phyloP scores from a whole-genome alignment of 2,888 invertebrate species.

The Eristalinus sepulchralis region DNA sequence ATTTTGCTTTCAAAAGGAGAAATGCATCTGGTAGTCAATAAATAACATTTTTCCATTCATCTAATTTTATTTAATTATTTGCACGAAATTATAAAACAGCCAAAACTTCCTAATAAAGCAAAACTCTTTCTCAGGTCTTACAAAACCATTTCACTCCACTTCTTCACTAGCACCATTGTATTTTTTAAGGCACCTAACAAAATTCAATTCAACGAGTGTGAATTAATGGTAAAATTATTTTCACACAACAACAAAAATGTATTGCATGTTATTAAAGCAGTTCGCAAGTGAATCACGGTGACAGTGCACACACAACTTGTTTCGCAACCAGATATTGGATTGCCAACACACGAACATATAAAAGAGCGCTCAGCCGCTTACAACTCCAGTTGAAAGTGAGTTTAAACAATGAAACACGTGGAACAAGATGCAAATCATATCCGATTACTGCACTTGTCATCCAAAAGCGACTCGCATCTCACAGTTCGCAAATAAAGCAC shows the following conservation, averaged over 20 bases:
- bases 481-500: neutral
- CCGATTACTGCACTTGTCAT: neutral
- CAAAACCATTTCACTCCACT: slow-evolving; percentile 3
- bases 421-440: slow-evolving; percentile 5
- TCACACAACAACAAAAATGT: slow-evolving; percentile 1
- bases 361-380: neutral
- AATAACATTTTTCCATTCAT: too few relatives aligned
- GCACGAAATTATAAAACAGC: too few relatives aligned
- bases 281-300: slow-evolving; percentile 33
- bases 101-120: too few relatives aligned
- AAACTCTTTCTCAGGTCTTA: neutral
- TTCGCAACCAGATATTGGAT: slow-evolving; percentile 32
- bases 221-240: slow-evolving; percentile 11
- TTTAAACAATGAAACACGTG: slow-evolving; percentile 2
- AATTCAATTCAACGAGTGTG: neutral
- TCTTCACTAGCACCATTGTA: slow-evolving; percentile 13
- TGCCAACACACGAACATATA: neutral
- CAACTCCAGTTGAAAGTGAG: slow-evolving; percentile 20
- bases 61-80: too few relatives aligned
- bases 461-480: neutral
- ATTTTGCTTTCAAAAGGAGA: too few relatives aligned
- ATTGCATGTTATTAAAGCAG: slow-evolving; percentile 28
- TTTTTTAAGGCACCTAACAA: slow-evolving; percentile 12
- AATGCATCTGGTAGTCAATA: too few relatives aligned
- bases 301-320: slow-evolving; percentile 1